Evolutionary conservation across 2,888 invertebrate species (phyloP), one percentile per base, ranked within the genome.

Genomic region (Paralinhomoeus sp.): DNA sequence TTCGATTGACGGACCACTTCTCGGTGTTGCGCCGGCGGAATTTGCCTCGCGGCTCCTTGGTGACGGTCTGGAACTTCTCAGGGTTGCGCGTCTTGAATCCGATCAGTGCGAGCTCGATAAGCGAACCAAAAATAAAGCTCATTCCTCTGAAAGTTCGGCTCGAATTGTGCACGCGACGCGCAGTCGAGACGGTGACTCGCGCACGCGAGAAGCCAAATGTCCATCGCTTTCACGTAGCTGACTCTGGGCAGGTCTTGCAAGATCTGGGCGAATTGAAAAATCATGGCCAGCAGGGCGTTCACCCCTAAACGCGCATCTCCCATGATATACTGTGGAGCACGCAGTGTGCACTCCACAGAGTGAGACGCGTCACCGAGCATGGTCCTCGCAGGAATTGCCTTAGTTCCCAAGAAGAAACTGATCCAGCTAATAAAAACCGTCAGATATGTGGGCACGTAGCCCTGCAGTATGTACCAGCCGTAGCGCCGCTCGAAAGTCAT

Each of bases 221-320:
- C 58, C 39, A 55, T 55, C 12, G 56, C 54, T 40, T 48, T 39
- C 15, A 60, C 60, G 43, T 60, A 60, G n/a, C 56, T 57, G 37
- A 60, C 60, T 18, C 60, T 44, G 3, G 60, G 60, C 24, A 60
- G 47, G 44, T 60, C 61, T 35, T 59, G 47, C 42, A 60, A 61
- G 43, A 60, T 61, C 41, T 61, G 61, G 37, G 60, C 61, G 43
- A 60, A 60, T 43, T 60, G 60, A 42, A 60, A 59, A 1, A 60
- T 61, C 60, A 61, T 60, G 1, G 61, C 61, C 27, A 60, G 50
- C n/a, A 60, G 49, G 7, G 58, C 54, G 42, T 60, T 60, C 24
- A 60, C 61, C 3, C 61, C 27, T 27, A 12, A 27, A 27, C 5
- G 27, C 12, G 7, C 7, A 9, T 5, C 5, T 27, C 7, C 5